Conservation (phyloP, 1,140 invertebrate genomes). For the Aphidius ervi region DNA sequence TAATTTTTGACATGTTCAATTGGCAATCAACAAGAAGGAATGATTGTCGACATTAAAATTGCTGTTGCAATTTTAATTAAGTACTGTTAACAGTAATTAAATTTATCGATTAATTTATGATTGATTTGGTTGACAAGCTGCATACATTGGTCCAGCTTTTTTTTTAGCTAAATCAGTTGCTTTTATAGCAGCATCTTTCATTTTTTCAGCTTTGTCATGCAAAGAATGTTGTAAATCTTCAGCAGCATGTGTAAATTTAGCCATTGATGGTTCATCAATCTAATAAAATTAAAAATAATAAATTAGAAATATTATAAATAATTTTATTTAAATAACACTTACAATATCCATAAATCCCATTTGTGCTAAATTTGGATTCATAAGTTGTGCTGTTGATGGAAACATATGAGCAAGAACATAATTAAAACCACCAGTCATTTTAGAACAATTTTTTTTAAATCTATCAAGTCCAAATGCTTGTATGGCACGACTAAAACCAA, state of each 20-base stretch:
- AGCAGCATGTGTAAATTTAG: slow-evolving; percentile 38
- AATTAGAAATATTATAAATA: background rate
- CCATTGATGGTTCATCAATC: slow-evolving; percentile 34
- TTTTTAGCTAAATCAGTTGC: slow-evolving; percentile 73
- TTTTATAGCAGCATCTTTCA: slow-evolving; percentile 71
- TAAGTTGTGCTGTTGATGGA: slow-evolving; percentile 50
- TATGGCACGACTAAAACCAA: slow-evolving; percentile 82
- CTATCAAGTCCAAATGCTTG: slow-evolving; percentile 82
- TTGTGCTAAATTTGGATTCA: slow-evolving; percentile 44
- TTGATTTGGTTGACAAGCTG: slow-evolving; percentile 52
- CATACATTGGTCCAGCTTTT: slow-evolving; percentile 62
- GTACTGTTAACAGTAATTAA: too few species aligned
- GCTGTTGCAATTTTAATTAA: too few species aligned
- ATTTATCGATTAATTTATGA: slow-evolving; percentile 39
- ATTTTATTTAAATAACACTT: background rate
- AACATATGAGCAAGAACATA: slow-evolving; percentile 72
- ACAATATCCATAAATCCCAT: slow-evolving; percentile 41
- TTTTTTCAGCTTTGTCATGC: slow-evolving; percentile 58
- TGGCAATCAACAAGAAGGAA: too few species aligned
- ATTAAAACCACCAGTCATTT: slow-evolving; percentile 81
- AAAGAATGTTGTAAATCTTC: slow-evolving; percentile 46
- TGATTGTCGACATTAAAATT: too few species aligned
- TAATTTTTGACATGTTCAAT: too few species aligned
- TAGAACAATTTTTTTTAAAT: slow-evolving; percentile 78
- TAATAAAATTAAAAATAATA: slow-evolving; percentile 21